Base-by-base conservation (phyloP, 2,888 invertebrate genomes). In the Aporophyla nigra region DNA sequence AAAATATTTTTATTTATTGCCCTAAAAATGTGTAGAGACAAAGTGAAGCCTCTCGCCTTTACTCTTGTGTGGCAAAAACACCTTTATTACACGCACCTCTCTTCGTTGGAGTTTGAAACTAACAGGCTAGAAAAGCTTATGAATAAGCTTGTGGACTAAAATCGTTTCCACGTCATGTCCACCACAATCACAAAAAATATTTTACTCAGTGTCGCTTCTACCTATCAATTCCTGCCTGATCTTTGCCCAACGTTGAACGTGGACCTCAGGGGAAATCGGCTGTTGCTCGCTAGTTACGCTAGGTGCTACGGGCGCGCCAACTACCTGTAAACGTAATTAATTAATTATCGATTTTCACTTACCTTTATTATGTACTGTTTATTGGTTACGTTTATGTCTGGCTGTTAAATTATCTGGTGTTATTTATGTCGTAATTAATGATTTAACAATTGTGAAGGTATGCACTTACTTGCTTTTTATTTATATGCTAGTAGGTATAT, bases 201-300 rank as follows among this genome's bases (percentile, higher is more conserved):
- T 46, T 9, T 10, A 46, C 12, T 19, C 1, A 49, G 54, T 14
- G 71, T 71, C 79, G 19, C 21, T 21, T 84, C 85, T 86, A 73
- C 46, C 7, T 1, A n/a, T 72, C 0, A 12, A 56, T 12, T 7
- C 10, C 43, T 43, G 2, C 33, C n/a, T 94, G 86, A 67, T 96
- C 96, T 95, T 86, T 95, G 95, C 49, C 72, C 83, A 88, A 93
- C 93, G 92, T 90, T 94, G 94, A 95, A 94, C 92, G 93, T 54
- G 85, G 90, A 93, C 91, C 96, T 96, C 96, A 85, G 89, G 96
- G 96, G 96, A 96, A 96, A 96, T 96, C 95, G 95, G 91, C 92
- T 93, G 94, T 94, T 95, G 93, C 94, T 92, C 92, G 95, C 94
- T 96, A 96, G 95, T 95, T 94, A 94, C 93, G 92, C 92, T 91